Percentiles rank a stretch among this genome's conserved stretches.
phyloP scores from a whole-genome alignment of 1,140 invertebrate genomes.

The Diorhabda sublineata region DNA sequence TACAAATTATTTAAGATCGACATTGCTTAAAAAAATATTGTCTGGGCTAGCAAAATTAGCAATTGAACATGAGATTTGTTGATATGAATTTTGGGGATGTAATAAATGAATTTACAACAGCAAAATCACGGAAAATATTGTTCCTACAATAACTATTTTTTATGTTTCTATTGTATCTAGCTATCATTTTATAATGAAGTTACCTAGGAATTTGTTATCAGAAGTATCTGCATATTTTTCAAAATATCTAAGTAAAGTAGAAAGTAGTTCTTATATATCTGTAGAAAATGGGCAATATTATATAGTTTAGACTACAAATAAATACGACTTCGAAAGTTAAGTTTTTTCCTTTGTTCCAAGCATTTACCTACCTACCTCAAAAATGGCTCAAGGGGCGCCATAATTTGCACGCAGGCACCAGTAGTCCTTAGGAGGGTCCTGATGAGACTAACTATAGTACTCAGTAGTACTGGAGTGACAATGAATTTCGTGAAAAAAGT shows the following conservation, averaged over 20 bases:
- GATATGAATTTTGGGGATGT: neutral
- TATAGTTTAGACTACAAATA: no score
- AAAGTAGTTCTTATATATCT: neutral
- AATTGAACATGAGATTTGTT: no score
- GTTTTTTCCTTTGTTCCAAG: neutral
- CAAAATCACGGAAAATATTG: neutral
- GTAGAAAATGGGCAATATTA: neutral
- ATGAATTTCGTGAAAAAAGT: no score
- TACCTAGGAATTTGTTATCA: slow-evolving; percentile 16
- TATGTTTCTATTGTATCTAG: slow-evolving; percentile 1
- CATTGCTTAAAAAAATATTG: slow-evolving; percentile 28
- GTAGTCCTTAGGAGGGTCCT: neutral
- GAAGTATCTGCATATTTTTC: slow-evolving; percentile 14
- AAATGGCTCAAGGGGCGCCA: neutral
- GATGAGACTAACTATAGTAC: neutral
- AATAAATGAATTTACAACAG: slow-evolving; percentile 15
- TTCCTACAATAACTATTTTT: slow-evolving; percentile 10
- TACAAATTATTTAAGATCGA: slow-evolving; percentile 24
- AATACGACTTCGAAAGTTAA: no score
- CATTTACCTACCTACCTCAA: neutral
- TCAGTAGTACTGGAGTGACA: no score
- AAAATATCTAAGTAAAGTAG: neutral
- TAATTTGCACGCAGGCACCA: neutral
- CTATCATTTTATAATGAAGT: slow-evolving; percentile 15
- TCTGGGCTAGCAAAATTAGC: slow-evolving; percentile 5